A percentile compares a stretch with the other conserved stretches of the same genome.
Conservation (phyloP, 2,888 invertebrate genomes). For the Platerodrilus igneus region DNA sequence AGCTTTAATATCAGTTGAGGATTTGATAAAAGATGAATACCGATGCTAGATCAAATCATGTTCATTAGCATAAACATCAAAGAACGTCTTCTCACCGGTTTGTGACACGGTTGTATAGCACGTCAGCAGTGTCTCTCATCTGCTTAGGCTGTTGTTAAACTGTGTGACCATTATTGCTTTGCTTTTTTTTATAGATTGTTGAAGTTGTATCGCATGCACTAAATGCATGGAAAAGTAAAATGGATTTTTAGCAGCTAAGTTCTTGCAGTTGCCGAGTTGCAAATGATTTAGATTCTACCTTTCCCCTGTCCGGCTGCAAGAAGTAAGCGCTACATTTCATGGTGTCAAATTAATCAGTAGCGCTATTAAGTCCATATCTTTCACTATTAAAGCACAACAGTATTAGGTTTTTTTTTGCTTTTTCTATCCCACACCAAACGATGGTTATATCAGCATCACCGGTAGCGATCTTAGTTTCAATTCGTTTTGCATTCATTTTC, state of each 20-base stretch:
- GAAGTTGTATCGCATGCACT: slow-evolving; percentile 1
- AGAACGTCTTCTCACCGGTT: too few species aligned
- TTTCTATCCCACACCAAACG: slow-evolving; percentile 23
- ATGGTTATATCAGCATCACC: slow-evolving; percentile 25
- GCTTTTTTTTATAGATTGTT: neutral
- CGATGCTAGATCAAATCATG: too few species aligned
- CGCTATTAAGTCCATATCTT: slow-evolving; percentile 20
- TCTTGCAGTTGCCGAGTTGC: too few species aligned
- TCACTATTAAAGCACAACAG: slow-evolving; percentile 17
- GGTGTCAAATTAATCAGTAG: slow-evolving; percentile 13
- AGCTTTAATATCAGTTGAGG: too few species aligned
- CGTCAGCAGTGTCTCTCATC: too few species aligned
- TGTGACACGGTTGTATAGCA: too few species aligned
- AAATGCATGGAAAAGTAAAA: neutral
- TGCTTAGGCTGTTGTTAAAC: too few species aligned
- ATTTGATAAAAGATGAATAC: too few species aligned
- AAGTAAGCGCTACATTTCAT: slow-evolving; percentile 10
- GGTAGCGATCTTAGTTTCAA: slow-evolving; percentile 23
- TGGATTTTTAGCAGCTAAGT: neutral
- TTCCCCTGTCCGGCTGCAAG: slow-evolving; percentile 14
- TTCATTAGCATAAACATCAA: too few species aligned
- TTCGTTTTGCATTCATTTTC: slow-evolving; percentile 21
- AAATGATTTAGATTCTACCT: slow-evolving; percentile 2
- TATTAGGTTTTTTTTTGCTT: slow-evolving; percentile 18
- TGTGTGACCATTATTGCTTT: neutral